Evolutionary conservation across 2,113 vertebrate genomes (phyloP).

Genomic region (Solenodon paradoxus): DNA sequence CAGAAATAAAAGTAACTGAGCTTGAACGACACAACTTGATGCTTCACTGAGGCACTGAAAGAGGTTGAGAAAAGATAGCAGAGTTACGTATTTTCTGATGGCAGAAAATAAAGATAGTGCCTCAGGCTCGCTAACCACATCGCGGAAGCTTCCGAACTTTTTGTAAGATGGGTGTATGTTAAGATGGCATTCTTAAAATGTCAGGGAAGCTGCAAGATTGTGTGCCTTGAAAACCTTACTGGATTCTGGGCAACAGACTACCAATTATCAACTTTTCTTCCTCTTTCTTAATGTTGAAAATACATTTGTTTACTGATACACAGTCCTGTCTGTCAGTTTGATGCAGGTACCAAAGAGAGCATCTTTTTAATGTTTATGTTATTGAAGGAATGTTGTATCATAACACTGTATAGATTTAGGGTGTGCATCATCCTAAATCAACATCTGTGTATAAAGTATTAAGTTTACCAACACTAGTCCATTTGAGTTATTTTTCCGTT

Average conservation of each 20-base stretch:
- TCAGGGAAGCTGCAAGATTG: neutral
- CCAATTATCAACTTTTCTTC: neutral
- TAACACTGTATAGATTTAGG: too few species aligned
- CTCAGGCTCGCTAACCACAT: neutral
- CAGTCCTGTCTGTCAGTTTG: neutral
- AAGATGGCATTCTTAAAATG: neutral
- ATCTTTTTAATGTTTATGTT: too few species aligned
- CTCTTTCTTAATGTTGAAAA: neutral
- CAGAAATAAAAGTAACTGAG: neutral
- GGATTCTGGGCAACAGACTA: neutral
- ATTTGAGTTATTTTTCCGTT: slow-evolving; percentile 6
- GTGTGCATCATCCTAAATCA: too few species aligned
- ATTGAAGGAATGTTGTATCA: too few species aligned
- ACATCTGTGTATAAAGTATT: too few species aligned
- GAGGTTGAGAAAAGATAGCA: neutral
- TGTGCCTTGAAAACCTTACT: neutral
- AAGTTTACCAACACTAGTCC: too few species aligned
- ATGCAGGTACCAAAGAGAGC: neutral
- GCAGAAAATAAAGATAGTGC: neutral
- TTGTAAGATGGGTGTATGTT: neutral
- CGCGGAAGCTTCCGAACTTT: neutral
- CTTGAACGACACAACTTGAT: neutral
- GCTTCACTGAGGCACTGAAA: neutral
- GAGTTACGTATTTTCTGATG: rapidly evolving
- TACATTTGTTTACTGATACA: neutral